phyloP scores from a whole-genome alignment of 1,140 invertebrate species.

The Myzus persicae region DNA sequence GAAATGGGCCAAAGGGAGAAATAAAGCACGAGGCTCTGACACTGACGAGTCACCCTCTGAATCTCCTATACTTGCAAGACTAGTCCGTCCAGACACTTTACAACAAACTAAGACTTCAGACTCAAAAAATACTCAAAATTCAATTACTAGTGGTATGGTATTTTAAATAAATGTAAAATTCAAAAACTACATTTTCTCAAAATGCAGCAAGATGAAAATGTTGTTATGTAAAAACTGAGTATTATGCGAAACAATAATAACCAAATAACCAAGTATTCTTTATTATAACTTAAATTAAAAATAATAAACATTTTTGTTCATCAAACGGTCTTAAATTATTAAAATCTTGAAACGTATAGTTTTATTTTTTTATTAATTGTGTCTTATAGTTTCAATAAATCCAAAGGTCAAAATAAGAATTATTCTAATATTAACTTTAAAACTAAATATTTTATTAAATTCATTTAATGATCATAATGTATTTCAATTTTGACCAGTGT shows the following conservation, averaged over 20 bases:
- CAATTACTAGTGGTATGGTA: slow-evolving; percentile 5
- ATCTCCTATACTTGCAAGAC: slow-evolving; percentile 35
- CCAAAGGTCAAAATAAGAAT: neutral
- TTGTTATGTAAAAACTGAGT: neutral
- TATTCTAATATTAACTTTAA: neutral
- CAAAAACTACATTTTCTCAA: neutral
- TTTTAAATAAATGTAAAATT: neutral
- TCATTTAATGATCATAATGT: neutral
- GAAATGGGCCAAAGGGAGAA: slow-evolving; percentile 45
- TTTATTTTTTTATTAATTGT: neutral
- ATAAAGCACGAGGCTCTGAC: slow-evolving; percentile 51
- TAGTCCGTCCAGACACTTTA: slow-evolving; percentile 49
- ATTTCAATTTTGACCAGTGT: neutral
- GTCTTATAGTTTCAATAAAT: neutral
- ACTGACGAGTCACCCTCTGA: slow-evolving; percentile 44
- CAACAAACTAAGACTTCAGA: slow-evolving; percentile 46
- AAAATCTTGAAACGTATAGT: no score
- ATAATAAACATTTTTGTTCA: neutral
- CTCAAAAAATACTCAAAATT: slow-evolving; percentile 38
- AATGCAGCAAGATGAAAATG: neutral
- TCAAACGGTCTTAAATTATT: neutral
- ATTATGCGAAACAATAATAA: neutral
- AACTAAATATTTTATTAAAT: neutral
- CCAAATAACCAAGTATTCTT: neutral
- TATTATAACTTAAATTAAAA: neutral